phyloP scores from a whole-genome alignment of 2,113 vertebrate species.

The Turdus rufiventris region DNA sequence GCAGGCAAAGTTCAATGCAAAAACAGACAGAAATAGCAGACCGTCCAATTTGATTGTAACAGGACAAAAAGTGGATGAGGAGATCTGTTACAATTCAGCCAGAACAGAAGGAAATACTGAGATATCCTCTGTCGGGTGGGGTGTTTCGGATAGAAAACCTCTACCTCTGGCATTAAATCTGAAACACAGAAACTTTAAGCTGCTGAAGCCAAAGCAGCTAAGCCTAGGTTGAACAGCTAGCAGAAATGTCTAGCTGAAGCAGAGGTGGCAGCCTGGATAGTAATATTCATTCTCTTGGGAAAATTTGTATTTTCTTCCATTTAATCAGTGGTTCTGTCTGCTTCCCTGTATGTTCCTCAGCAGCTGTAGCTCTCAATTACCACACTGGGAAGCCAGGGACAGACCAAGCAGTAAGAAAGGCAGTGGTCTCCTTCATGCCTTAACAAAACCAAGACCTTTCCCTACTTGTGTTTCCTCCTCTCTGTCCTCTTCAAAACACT shows the following conservation, averaged over 20 bases:
- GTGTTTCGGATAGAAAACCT: background rate
- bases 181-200: background rate
- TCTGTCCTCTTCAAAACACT: background rate
- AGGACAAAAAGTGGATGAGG: background rate
- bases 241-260: background rate
- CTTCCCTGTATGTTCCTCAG: background rate
- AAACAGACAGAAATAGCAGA: constrained; percentile 31
- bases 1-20: background rate
- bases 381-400: background rate
- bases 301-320: constrained; percentile 32
- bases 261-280: background rate
- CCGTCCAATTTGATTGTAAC: background rate
- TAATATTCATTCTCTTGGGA: background rate
- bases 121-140: background rate
- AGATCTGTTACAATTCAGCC: background rate
- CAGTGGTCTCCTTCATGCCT: background rate
- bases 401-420: background rate
- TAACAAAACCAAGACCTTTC: background rate
- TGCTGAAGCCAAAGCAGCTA: background rate
- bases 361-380: background rate
- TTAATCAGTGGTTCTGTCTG: background rate
- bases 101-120: background rate
- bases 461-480: background rate
- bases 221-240: background rate
- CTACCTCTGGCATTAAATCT: background rate